Evolutionary conservation across 2,113 vertebrate species (phyloP).

Genomic region (Vanacampus margaritifer): DNA sequence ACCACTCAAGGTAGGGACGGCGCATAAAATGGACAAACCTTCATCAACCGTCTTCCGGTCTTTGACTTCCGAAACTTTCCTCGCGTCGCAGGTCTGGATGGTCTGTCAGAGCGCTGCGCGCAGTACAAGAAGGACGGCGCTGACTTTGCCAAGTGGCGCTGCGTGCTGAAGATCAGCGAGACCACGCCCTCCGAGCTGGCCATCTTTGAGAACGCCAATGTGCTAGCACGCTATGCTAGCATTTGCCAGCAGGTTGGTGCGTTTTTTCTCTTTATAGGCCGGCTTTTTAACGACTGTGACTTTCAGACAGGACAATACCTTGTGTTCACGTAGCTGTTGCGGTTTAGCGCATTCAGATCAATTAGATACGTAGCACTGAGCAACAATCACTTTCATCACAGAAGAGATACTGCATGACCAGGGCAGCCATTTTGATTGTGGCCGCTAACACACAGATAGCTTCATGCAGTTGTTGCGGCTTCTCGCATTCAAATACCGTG

Average conservation of each 20-base stretch:
- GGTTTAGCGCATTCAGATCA: too few species aligned
- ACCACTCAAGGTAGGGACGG: conserved; percentile 86
- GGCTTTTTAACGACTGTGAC: not conserved
- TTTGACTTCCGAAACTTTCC: conserved; percentile 2
- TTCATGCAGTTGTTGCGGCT: too few species aligned
- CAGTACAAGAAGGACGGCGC: conserved; percentile 98
- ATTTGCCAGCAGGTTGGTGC: conserved; percentile 93
- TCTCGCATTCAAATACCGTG: too few species aligned
- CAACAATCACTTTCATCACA: too few species aligned
- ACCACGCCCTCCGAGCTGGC: conserved; percentile 88
- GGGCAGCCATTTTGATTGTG: too few species aligned
- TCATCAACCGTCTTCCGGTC: not conserved
- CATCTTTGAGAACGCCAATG: conserved; percentile 94
- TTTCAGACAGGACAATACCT: not conserved
- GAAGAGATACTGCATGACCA: too few species aligned
- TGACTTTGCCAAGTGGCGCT: conserved; percentile 96
- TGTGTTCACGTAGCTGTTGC: too few species aligned
- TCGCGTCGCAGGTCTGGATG: conserved; percentile 81
- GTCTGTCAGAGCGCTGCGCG: conserved; percentile 91
- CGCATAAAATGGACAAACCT: not conserved
- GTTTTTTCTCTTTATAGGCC: not conserved
- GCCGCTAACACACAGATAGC: too few species aligned
- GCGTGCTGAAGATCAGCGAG: conserved; percentile 90
- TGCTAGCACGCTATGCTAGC: conserved; percentile 95
- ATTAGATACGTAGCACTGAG: too few species aligned